Evolutionary conservation across 2,797 vertebrate species (phyloP).

Genomic region (Eulemur mongoz): DNA sequence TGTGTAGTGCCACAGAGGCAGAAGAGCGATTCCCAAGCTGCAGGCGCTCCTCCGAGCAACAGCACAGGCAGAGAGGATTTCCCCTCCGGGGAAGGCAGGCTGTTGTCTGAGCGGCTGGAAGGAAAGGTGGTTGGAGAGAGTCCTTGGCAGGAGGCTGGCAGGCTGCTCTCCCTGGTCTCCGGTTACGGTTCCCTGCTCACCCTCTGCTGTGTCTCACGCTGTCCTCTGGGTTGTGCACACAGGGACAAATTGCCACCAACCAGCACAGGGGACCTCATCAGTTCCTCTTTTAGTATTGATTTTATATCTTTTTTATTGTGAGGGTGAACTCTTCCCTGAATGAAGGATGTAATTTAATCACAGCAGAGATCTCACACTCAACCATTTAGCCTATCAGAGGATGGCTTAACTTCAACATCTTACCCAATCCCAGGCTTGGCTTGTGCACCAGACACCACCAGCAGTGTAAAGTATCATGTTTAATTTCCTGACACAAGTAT

Average conservation of each 20-base stretch:
- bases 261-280: neutral
- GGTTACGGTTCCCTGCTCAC: neutral
- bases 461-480: neutral
- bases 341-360: neutral
- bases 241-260: neutral
- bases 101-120: neutral
- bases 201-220: neutral
- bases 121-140: neutral
- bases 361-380: neutral
- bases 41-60: neutral
- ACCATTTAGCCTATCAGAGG: neutral
- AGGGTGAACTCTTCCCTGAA: neutral
- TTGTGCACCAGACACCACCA: neutral
- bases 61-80: neutral
- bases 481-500: neutral
- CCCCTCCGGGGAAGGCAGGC: neutral
- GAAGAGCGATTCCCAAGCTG: neutral
- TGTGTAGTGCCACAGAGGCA: neutral
- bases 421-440: neutral
- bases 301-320: neutral
- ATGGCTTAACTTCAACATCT: neutral
- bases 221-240: neutral
- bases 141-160: neutral
- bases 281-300: neutral
- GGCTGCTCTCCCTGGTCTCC: neutral